Percentiles rank a stretch among this genome's conserved stretches.
phyloP scores from a whole-genome alignment of 2,113 vertebrate species.

The Elaphurus davidianus region DNA sequence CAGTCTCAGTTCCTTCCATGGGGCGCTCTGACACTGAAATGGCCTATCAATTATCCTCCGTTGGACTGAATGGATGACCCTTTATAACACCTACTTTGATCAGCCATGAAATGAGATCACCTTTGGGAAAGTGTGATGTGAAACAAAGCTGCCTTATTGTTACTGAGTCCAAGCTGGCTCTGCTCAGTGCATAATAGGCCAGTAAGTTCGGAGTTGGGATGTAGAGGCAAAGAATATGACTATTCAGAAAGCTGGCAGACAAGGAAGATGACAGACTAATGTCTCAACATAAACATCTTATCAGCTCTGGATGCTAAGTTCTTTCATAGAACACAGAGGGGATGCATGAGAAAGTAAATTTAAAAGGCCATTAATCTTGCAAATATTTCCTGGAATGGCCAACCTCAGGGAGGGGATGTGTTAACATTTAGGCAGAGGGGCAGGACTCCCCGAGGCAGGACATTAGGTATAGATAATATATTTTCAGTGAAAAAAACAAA shows the following conservation, averaged over 20 bases:
- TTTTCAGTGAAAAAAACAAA: neutral
- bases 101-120: neutral
- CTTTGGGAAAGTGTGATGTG: neutral
- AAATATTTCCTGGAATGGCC: neutral
- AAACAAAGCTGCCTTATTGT: neutral
- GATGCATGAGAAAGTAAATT: neutral
- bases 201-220: neutral
- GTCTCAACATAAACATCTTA: neutral
- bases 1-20: too few species aligned
- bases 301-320: neutral
- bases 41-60: rapidly evolving
- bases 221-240: neutral
- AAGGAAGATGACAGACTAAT: neutral
- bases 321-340: neutral
- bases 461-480: neutral
- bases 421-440: neutral
- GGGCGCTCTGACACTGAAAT: neutral
- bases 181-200: neutral
- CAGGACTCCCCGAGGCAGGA: neutral
- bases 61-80: neutral
- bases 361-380: neutral
- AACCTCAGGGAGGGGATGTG: neutral
- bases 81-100: neutral
- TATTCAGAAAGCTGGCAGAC: neutral
- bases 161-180: neutral